These are phyloP conservation scores for Pammene fasciana DNA, from an alignment of 2,888 invertebrate species.

Conservation along the genomic window DNA sequence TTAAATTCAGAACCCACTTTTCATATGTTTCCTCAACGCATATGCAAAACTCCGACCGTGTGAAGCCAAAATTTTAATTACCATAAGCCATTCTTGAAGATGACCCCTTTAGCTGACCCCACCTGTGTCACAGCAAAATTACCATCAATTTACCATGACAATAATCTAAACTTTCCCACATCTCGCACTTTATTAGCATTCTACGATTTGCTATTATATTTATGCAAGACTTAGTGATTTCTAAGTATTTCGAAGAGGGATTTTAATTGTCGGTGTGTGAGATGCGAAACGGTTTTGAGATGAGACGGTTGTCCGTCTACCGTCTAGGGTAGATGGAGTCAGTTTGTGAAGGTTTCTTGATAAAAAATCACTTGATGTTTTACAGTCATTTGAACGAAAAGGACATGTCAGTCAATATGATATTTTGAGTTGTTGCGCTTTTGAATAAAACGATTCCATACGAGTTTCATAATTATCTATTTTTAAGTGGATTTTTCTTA, in stretches of 20 bases:
- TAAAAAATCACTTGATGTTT: neutral
- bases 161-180: slow-evolving; percentile 55
- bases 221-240: slow-evolving; percentile 32
- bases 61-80: slow-evolving; percentile 7
- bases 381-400: too few relatives aligned
- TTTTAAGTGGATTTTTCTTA: too few relatives aligned
- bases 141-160: slow-evolving; percentile 53
- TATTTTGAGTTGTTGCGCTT: too few relatives aligned
- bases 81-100: slow-evolving; percentile 9
- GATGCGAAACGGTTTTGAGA: slow-evolving; percentile 27
- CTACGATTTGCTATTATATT: slow-evolving; percentile 50
- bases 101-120: slow-evolving; percentile 57
- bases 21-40: neutral
- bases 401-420: too few relatives aligned
- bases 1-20: neutral
- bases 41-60: neutral
- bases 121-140: slow-evolving; percentile 68
- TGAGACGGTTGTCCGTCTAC: neutral
- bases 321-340: slow-evolving; percentile 2
- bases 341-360: slow-evolving; percentile 14
- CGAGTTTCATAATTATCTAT: too few relatives aligned
- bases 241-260: neutral
- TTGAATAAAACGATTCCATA: too few relatives aligned
- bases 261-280: slow-evolving; percentile 37
- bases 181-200: slow-evolving; percentile 59